Evolutionary conservation across 92 coral and sea anemone species (phyloP), one percentile per base, ranked within the genome.

Genomic region (Actinernus sp.): DNA sequence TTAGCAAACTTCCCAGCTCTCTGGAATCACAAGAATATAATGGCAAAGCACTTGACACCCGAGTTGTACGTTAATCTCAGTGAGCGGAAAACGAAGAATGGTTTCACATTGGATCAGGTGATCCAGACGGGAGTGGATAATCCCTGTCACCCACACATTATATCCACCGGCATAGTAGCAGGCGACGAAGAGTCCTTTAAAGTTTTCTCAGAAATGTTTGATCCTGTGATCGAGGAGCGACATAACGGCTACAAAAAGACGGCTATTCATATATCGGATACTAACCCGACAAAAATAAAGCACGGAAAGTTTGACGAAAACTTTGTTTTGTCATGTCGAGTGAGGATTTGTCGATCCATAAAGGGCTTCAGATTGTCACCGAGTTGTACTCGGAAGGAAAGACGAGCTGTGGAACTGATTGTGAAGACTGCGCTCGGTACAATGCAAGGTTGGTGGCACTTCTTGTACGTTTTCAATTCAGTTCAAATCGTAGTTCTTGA

Each of bases 271-370:
- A 62, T 60, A 18, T 48, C 88, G 31, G 79, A 81, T 27, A 13
- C 68, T 39, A 71, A 81, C 32, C 82, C 69, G 8, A 51, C 79
- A 1, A 56, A 81, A 59, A 3, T 81, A 25, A 81, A 81, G 32
- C 88, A 73, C n/a, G 88, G 88, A 3, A 81, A 81, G 39, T 37
- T 81, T 12, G 88, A 81, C 33, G 88, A 81, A 56, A 81, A 81
- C 53, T 81, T 63, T 32, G 81, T 81, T 27, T n/a, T 72, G 26
- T 81, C 88, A 18, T 81, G 88, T 31, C 88, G 88, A 4, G 46
- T 81, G 9, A 46, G 76, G 45, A 58, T 82, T 13, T 63, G 82
- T 41, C 59, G 88, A 38, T 81, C 88, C 6, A 61, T 81, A 20
- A 76, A 61, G 22, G 88, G 88, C 31, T 81, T 72, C 32, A 52